These are phyloP conservation scores for Pseudomyrmex concolor DNA, from an alignment of 1,140 invertebrate species.

Conservation along the genomic window DNA sequence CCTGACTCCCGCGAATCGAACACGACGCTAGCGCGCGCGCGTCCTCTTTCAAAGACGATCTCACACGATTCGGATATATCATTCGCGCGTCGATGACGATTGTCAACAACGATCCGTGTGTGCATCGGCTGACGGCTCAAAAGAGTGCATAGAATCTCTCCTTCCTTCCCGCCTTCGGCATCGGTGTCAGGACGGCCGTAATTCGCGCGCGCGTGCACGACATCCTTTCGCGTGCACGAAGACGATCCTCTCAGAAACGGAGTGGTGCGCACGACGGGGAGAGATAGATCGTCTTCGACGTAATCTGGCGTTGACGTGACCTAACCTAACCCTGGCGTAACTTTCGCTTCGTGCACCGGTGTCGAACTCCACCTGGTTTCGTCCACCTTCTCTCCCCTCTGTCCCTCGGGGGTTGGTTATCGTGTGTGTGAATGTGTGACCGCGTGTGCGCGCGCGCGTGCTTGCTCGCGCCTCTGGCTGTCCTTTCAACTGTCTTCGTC, in stretches of 20 bases:
- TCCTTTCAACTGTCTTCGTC: constrained; percentile 26
- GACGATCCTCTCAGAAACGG: constrained; percentile 7
- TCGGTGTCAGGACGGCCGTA: neutral
- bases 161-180: neutral
- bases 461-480: neutral
- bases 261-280: neutral
- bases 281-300: constrained; percentile 75
- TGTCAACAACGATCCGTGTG: constrained; percentile 8
- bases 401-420: constrained; percentile 9
- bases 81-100: constrained; percentile 12
- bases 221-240: constrained; percentile 23
- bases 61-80: constrained; percentile 1
- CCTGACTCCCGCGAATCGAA: constrained; percentile 17
- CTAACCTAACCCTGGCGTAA: constrained; percentile 70
- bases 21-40: constrained; percentile 13
- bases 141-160: neutral
- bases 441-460: neutral
- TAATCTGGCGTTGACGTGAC: constrained; percentile 75
- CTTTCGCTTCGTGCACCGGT: constrained; percentile 65
- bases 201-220: constrained; percentile 28
- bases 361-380: constrained; percentile 21
- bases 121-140: constrained; percentile 11
- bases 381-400: neutral
- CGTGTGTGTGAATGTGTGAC: constrained; percentile 56
- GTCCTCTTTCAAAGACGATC: constrained; percentile 29